Evolutionary conservation across 2,797 vertebrate genomes (phyloP).

Genomic region (Tympanoctomys barrerae): DNA sequence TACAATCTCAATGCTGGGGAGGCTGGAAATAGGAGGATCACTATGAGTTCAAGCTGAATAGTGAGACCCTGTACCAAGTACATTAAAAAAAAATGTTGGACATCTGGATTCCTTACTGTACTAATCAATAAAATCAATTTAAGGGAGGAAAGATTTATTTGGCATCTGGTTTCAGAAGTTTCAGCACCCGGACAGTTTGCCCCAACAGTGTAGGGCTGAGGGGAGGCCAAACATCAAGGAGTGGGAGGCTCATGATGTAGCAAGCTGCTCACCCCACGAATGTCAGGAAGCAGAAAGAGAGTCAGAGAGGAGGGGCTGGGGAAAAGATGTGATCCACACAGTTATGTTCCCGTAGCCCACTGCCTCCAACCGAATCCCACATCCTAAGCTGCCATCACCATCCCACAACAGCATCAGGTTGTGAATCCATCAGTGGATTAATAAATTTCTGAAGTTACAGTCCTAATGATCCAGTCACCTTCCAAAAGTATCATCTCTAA

Average conservation of each 20-base stretch:
- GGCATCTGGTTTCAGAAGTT: background rate
- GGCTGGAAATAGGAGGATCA: too few species aligned
- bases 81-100: background rate
- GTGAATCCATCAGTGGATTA: background rate
- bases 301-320: background rate
- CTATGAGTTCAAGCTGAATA: too few species aligned
- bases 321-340: background rate
- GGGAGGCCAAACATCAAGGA: background rate
- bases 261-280: background rate
- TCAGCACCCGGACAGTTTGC: background rate
- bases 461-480: background rate
- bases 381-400: background rate
- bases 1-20: too few species aligned
- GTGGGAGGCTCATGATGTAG: background rate
- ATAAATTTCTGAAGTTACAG: background rate
- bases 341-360: background rate
- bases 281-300: background rate
- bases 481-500: background rate
- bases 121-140: background rate
- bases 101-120: background rate
- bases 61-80: too few species aligned
- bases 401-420: background rate
- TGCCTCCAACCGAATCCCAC: background rate
- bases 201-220: background rate
- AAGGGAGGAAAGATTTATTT: background rate